Base-by-base conservation (phyloP, 2,797 vertebrate species). In the Gallinago solitaria region DNA sequence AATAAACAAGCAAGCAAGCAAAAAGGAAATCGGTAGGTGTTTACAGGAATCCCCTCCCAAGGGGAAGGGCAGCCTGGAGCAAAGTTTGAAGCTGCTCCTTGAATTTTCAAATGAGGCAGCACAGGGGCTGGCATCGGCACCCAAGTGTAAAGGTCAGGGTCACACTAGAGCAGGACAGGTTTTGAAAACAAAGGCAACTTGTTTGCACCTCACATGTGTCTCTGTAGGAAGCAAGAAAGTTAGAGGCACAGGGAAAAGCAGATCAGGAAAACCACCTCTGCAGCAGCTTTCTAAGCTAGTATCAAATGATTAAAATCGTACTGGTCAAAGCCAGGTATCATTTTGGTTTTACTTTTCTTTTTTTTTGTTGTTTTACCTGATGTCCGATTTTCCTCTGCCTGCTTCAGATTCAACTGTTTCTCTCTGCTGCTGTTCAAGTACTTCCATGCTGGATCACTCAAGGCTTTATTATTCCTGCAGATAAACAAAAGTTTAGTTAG, bases 381-480 rank as follows among this genome's bases (percentile, higher is more conserved):
- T 93, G 97, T 97, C 70, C 99, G 98, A 89, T 98, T 99, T 95
- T 99, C 99, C 90, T 99, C 99, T 9, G 98, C 79, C 80, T 99
- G 99, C 97, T 99, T 99, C 95, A 98, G 91, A 91, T 96, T 98
- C 83, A 99, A 93, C 80, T 99, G 98, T 69, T 98, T 99, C 57
- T 99, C 99, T 98, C 99, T 99, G 97, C 98, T 99, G 91, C 98
- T 99, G 88, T 97, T 98, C 83, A 99, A 98, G 97, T 98, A 99
- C 93, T 99, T 99, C 95, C 99, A 98, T 32, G 98, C 98, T 41
- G 98, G 97, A 90, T 99, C 99, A 48, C 97, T 98, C 96, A 98
- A 98, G 69, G 98, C 98, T 95, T 99, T 99, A 97, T 99, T 99
- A 98, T 99, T 99, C 98, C 99, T 99, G 93, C 6, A 96, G 64